Conservation (phyloP, 2,888 invertebrate species). For the Stenolophus ochropezus region DNA sequence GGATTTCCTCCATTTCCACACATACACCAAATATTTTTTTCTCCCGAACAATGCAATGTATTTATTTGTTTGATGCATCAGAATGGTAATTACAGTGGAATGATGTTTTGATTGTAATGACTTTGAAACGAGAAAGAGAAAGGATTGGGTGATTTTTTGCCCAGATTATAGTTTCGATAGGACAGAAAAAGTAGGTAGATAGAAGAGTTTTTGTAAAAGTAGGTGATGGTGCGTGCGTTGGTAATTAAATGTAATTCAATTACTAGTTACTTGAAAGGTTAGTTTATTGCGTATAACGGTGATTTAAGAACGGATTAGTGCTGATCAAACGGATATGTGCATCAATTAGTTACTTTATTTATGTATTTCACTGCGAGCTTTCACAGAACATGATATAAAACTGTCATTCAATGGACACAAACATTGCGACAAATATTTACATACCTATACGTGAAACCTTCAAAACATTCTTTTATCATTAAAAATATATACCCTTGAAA, state of each 20-base stretch:
- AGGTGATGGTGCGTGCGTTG: conserved; percentile 9
- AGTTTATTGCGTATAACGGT: conserved; percentile 32
- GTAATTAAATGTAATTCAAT: conserved; percentile 37
- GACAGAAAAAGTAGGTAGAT: conserved; percentile 38
- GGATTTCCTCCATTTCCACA: conserved; percentile 51
- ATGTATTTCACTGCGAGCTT: background rate
- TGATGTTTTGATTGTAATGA: conserved; percentile 51
- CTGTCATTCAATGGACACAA: background rate
- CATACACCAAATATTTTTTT: conserved; percentile 11
- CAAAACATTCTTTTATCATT: background rate
- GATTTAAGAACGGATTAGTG: conserved; percentile 28
- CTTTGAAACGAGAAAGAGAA: conserved; percentile 56
- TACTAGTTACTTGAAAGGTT: conserved; percentile 27
- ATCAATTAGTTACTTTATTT: conserved; percentile 26
- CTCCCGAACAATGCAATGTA: conserved; percentile 15
- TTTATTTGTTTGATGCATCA: conserved; percentile 41
- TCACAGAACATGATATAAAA: background rate
- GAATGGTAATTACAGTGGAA: background rate
- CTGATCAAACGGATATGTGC: conserved; percentile 21
- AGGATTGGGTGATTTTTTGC: conserved; percentile 46
- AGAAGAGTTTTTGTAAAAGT: conserved; percentile 29
- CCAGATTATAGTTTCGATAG: conserved; percentile 25
- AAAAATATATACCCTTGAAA: no score
- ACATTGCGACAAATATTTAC: background rate
- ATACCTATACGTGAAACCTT: background rate